These are phyloP conservation scores for Amphimallon solstitiale DNA, from an alignment of 2,888 invertebrate species.

Conservation along the genomic window DNA sequence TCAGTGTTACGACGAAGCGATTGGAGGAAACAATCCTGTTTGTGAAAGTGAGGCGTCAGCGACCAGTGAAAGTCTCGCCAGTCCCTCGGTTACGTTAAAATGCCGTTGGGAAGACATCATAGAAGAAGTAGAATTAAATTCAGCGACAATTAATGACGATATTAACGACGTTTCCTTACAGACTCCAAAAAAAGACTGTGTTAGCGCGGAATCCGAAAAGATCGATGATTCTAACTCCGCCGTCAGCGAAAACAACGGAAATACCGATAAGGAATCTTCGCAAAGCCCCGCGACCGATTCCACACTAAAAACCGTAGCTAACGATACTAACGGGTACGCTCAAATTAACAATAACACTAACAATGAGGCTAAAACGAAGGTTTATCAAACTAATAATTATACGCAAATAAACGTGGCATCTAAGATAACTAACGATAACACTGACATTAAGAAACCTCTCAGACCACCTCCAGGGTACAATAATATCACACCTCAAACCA, in stretches of 20 bases:
- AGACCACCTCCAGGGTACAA: constrained; percentile 29
- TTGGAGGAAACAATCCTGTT: too few species aligned
- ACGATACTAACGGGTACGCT: too few species aligned
- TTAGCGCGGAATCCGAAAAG: not conserved
- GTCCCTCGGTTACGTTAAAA: not conserved
- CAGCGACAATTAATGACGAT: not conserved
- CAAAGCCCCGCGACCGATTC: too few species aligned
- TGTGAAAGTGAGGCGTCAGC: not conserved
- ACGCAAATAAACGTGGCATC: not conserved
- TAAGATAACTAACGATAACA: not conserved
- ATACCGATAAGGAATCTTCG: too few species aligned
- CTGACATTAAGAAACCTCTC: not conserved
- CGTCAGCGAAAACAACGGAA: too few species aligned
- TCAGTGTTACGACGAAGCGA: too few species aligned
- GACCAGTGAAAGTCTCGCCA: not conserved
- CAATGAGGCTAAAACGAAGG: too few species aligned
- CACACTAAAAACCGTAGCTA: not conserved
- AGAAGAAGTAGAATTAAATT: not conserved
- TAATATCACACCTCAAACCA: not conserved
- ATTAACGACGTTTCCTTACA: constrained; percentile 4
- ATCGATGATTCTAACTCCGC: not conserved
- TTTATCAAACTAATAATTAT: too few species aligned
- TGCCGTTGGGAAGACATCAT: constrained; percentile 5
- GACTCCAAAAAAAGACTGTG: not conserved
- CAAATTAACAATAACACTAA: too few species aligned